Evolutionary conservation across 1,140 invertebrate species (phyloP).

Genomic region (Brachionus calyciflorus): DNA sequence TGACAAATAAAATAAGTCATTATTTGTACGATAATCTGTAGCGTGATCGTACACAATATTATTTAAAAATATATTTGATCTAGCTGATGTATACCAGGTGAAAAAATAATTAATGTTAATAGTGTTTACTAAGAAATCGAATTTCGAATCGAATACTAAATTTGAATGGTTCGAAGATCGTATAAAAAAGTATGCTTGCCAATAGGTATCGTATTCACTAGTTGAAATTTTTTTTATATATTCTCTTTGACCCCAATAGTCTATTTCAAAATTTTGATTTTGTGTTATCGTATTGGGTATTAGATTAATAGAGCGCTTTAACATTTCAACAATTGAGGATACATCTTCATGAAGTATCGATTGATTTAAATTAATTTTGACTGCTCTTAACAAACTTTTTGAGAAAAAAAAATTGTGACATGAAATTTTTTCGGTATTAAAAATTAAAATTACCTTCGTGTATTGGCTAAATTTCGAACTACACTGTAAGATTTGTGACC

Average conservation of each 20-base stretch:
- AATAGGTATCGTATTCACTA: not conserved
- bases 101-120: slow-evolving; percentile 14
- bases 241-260: slow-evolving; percentile 18
- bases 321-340: not conserved
- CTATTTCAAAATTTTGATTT: slow-evolving; percentile 9
- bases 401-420: too few relatives aligned
- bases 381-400: not conserved
- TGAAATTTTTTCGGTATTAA: too few relatives aligned
- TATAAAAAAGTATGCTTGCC: slow-evolving; percentile 2
- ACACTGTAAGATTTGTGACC: not conserved
- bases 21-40: not conserved
- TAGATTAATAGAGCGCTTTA: not conserved
- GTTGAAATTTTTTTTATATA: not conserved
- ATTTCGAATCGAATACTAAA: not conserved
- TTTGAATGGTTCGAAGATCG: not conserved
- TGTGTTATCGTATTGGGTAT: not conserved
- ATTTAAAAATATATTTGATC: slow-evolving; percentile 8
- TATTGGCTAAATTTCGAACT: not conserved
- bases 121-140: not conserved
- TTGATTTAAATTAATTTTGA: slow-evolving; percentile 3
- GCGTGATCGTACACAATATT: not conserved
- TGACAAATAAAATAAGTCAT: not conserved
- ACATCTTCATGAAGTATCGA: slow-evolving; percentile 14
- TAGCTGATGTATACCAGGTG: not conserved
- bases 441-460: not conserved